phyloP scores from a whole-genome alignment of 2,797 vertebrate genomes.

The Platalea minor region DNA sequence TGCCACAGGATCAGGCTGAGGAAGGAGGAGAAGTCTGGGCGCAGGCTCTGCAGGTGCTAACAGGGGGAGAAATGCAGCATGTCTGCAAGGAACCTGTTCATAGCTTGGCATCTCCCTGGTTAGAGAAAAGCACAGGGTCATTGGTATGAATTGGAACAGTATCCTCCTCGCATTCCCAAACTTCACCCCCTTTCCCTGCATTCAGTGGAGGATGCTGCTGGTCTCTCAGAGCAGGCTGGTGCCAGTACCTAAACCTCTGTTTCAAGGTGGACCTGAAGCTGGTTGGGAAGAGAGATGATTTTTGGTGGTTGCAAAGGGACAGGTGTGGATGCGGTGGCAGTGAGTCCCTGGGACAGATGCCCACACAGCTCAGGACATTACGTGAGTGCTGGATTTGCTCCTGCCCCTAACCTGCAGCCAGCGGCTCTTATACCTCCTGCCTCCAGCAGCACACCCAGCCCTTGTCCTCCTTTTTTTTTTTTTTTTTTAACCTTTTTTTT shows the following conservation, averaged over 20 bases:
- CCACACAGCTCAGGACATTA: not conserved
- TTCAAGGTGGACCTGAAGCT: not conserved
- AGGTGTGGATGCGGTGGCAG: not conserved
- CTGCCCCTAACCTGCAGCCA: not conserved
- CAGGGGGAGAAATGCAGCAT: fast-evolving
- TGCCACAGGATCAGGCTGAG: not conserved
- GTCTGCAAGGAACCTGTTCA: not conserved
- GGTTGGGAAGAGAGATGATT: not conserved
- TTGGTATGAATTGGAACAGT: fast-evolving
- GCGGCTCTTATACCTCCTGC: not conserved
- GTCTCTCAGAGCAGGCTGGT: not conserved
- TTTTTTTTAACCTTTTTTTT: not conserved
- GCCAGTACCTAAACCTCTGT: too few relatives aligned
- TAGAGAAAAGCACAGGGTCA: not conserved
- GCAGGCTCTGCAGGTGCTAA: not conserved
- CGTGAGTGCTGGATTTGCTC: fast-evolving
- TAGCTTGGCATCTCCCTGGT: not conserved
- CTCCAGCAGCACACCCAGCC: not conserved
- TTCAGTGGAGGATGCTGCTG: not conserved
- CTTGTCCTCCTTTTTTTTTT: not conserved
- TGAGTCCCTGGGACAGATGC: fast-evolving
- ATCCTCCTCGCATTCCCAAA: not conserved
- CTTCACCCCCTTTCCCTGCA: not conserved
- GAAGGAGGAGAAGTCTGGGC: not conserved
- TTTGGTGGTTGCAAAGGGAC: not conserved